Conservation (phyloP, 37 sponge, comb jelly and placozoan genomes). For the Corticium candelabrum region DNA sequence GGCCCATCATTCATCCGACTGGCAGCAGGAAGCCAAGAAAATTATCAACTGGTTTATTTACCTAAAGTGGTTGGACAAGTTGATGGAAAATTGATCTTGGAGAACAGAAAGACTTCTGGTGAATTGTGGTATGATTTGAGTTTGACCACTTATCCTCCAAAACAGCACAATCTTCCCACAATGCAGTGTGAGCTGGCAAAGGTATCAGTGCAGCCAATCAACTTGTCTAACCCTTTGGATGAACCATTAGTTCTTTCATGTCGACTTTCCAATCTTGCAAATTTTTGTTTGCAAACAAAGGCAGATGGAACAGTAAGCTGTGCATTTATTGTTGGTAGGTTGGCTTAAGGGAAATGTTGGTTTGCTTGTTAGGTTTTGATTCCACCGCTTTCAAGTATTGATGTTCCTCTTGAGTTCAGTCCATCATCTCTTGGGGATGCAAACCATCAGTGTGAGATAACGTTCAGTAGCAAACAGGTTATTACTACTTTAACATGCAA, state of each 20-base stretch:
- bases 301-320: background rate
- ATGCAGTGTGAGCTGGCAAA: conserved; percentile 63
- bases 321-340: background rate
- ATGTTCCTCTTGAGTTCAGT: conserved; percentile 37
- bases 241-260: conserved; percentile 18
- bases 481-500: background rate
- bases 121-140: conserved; percentile 75
- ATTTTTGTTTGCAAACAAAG: background rate
- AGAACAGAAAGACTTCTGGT: conserved; percentile 28
- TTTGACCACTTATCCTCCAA: conserved; percentile 52
- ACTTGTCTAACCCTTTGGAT: conserved; percentile 39
- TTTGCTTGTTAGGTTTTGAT: conserved; percentile 24
- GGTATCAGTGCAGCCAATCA: conserved; percentile 19
- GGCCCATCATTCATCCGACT: conserved; percentile 21
- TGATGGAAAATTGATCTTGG: conserved; percentile 33
- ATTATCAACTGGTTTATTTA: conserved; percentile 30
- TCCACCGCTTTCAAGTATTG: conserved; percentile 14
- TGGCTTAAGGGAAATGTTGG: background rate
- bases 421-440: conserved; percentile 40
- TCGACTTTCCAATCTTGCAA: conserved; percentile 24
- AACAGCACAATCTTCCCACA: conserved; percentile 31
- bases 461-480: conserved; percentile 50
- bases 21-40: background rate
- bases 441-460: conserved; percentile 18
- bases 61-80: conserved; percentile 29